Evolutionary conservation across 2,888 invertebrate species (phyloP).

Genomic region (Melikaiella ostensackeni): DNA sequence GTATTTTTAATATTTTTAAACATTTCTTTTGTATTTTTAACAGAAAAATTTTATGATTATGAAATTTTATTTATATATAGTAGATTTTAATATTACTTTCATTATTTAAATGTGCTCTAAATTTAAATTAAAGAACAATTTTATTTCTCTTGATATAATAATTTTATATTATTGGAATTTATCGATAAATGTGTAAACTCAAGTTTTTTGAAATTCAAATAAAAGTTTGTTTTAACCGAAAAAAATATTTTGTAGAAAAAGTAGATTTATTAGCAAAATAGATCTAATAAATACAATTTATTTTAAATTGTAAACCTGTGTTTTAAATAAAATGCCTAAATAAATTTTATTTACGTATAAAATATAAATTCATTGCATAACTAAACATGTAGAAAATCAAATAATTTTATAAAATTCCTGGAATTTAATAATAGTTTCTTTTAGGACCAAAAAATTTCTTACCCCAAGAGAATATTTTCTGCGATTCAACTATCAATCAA

Average conservation of each 20-base stretch:
- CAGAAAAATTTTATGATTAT: background rate
- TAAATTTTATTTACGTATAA: background rate
- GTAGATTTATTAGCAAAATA: no score
- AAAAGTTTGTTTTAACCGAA: no score
- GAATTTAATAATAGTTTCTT: no score
- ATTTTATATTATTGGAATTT: background rate
- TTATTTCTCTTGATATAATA: background rate
- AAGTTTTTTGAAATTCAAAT: no score
- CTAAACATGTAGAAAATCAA: background rate
- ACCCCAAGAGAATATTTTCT: no score
- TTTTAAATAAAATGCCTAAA: no score
- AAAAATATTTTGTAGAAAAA: no score
- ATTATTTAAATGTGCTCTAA: background rate
- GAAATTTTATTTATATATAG: background rate
- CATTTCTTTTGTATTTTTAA: background rate
- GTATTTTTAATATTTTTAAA: background rate
- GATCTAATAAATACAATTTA: no score
- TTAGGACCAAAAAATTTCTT: no score
- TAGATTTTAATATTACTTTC: background rate
- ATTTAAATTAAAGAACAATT: background rate
- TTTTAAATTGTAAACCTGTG: no score
- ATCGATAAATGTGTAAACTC: background rate
- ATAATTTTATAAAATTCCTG: no score
- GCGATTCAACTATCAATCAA: no score
- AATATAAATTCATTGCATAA: background rate